Evolutionary conservation across 1,140 invertebrate species (phyloP), one percentile per base, ranked within the genome.

Genomic region (Aphaenogaster ashmeadi): DNA sequence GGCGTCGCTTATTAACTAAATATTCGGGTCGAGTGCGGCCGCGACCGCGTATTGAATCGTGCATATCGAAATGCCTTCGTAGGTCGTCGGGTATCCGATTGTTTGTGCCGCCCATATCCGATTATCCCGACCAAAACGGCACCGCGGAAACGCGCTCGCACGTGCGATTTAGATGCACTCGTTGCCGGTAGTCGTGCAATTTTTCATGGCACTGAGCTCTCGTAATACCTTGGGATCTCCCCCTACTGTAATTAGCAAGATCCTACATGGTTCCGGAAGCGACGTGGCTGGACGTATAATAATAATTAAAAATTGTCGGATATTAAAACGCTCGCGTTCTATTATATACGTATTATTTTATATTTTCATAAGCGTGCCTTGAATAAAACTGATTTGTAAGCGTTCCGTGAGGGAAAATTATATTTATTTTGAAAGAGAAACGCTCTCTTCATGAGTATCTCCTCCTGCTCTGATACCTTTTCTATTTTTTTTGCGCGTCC

Each of bases 1-100:
- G 66, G 21, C 79, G 66, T 81, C 50, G 66, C 79, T 81, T 81
- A 81, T 81, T 81, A 81, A 81, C 79, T 81, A 71, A 81, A 81
- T 81, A 81, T 81, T 72, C 79, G 66, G 79, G 79, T 81, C 79
- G 79, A 81, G 79, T 81, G 21, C 38, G 52, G 38, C 66, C 36
- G 38, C 79, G 79, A 62, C 36, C 66, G 66, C 79, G 79, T 71
- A 50, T 52, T 21, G 79, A 56, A 71, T 81, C 79, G 50, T 38
- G 50, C 79, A 71, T 71, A 72, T 72, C 66, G 50, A 71, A 69
- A 81, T 71, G 50, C 38, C 50, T 38, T 44, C 64, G 66, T 44
- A 71, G 66, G 18, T 72, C 33, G 38, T 38, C 21, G 64, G 64
- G 47, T 81, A 50, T 81, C 44, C 78, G 33, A 81, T 54, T 41